Evolutionary conservation across 2,113 vertebrate genomes (phyloP).

Genomic region (Microtus oregoni): DNA sequence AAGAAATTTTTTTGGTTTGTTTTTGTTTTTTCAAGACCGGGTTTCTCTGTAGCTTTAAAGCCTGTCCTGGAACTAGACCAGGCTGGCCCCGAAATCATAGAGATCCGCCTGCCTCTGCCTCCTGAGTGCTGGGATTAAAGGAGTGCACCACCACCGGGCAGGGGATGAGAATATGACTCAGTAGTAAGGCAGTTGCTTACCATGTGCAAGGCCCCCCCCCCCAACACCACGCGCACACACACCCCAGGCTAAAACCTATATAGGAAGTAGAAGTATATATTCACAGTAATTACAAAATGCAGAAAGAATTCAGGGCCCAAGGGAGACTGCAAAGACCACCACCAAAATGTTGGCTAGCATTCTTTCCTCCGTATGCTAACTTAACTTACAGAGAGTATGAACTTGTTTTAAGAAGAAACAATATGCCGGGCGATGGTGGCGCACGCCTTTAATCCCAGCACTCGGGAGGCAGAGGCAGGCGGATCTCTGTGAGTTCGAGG

Average conservation of each 20-base stretch:
- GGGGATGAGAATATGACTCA: neutral
- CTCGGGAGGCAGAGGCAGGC: no score
- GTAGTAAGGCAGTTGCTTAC: neutral
- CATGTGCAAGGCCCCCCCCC: neutral
- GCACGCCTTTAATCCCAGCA: no score
- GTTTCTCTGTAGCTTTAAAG: no score
- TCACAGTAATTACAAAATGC: neutral
- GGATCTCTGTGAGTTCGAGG: no score
- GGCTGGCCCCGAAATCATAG: no score
- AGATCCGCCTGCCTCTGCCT: no score
- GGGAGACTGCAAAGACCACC: neutral
- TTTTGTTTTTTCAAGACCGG: no score
- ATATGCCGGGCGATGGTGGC: no score
- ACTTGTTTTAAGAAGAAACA: slow-evolving; percentile 41
- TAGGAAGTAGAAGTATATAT: slow-evolving; percentile 9
- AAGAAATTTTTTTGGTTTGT: slow-evolving; percentile 17
- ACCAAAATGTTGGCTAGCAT: neutral
- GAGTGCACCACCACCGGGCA: no score
- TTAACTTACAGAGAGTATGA: neutral
- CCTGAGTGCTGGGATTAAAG: no score
- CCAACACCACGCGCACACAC: neutral
- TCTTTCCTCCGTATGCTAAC: slow-evolving; percentile 19
- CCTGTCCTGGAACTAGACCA: no score
- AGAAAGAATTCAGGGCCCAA: neutral
- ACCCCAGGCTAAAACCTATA: neutral